Evolutionary conservation across 2,797 vertebrate species (phyloP), one percentile per base, ranked within the genome.

Genomic region (Trematomus bernacchii): DNA sequence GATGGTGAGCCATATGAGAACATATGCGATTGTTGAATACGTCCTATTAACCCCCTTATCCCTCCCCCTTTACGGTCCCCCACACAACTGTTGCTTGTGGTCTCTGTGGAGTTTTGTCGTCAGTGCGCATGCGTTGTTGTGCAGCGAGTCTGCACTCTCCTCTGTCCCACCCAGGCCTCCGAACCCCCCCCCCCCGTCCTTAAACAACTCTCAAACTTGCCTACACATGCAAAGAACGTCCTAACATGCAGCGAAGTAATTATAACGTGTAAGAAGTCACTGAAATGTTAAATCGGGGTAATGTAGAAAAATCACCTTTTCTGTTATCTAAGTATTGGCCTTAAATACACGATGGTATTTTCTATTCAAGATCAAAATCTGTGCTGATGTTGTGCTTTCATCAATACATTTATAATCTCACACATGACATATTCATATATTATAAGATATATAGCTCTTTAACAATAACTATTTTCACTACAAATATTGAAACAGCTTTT

Each of bases 41-140:
- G 50, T 74, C 76, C 57, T 44, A 62, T 79, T 63, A 33, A 46
- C 14, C 15, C 50, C 27, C 58, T 53, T 10, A 3, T 11, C 12
- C 51, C 33, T 53, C 15, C 27, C 64, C 8, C 33, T 21, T 47
- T 8, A 10, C 42, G 48, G 27, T n/a, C 61, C 16, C 68, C 27
- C 66, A 76, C 71, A 86, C 70, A 86, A 80, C 78, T 88, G 82
- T 89, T 89, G 82, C 72, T 47, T 85, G 47, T 84, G 74, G 76
- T 68, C 73, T 72, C 60, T 60, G 64, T 64, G 23, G 69, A 80
- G 71, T 76, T 81, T 74, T 66, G 42, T 30, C 46, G 2, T 2
- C 63, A 71, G 13, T 76, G 91, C 89, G 90, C 92, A 91, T 89
- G 92, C 88, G 84, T 69, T 4, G 42, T 59, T 48, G 64, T 54